A percentile compares a stretch with the other conserved stretches of the same genome.
Evolutionary conservation across 2,888 invertebrate species (phyloP).

Genomic region (Sympetrum striolatum): DNA sequence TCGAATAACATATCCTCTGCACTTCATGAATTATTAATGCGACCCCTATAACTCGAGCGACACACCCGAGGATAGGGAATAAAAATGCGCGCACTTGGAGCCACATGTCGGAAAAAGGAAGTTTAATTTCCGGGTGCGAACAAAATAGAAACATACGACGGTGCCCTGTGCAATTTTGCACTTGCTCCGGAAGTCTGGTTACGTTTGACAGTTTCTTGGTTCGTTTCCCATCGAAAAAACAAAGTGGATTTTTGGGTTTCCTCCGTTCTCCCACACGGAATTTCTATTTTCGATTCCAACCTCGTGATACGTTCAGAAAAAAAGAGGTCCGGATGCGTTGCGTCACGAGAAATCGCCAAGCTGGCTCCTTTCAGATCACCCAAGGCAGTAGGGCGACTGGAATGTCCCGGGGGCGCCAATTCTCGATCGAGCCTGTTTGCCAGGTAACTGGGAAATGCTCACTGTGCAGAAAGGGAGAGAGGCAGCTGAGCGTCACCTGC

Average conservation of each 20-base stretch:
- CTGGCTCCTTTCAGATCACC: not conserved
- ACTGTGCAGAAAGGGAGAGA: not conserved
- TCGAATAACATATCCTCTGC: not conserved
- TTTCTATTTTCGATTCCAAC: not conserved
- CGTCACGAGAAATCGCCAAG: not conserved
- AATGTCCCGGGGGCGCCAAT: slow-evolving; percentile 23
- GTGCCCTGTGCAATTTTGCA: not conserved
- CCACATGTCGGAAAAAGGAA: not conserved
- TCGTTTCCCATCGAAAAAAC: not conserved
- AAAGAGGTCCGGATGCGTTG: not conserved
- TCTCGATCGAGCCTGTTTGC: not conserved
- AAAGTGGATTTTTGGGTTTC: not conserved
- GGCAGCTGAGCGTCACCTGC: not conserved
- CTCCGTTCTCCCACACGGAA: not conserved
- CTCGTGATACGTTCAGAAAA: not conserved
- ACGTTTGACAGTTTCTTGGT: not conserved
- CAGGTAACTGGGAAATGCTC: not conserved
- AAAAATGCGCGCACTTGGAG: not conserved
- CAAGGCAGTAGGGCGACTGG: not conserved
- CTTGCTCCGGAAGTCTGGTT: not conserved
- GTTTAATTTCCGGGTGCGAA: not conserved
- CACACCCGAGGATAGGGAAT: not conserved
- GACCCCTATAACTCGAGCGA: not conserved
- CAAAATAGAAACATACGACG: not conserved
- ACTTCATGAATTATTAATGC: not conserved